phyloP scores from a whole-genome alignment of 2,888 invertebrate genomes.

The Gandaritis pyraliata region DNA sequence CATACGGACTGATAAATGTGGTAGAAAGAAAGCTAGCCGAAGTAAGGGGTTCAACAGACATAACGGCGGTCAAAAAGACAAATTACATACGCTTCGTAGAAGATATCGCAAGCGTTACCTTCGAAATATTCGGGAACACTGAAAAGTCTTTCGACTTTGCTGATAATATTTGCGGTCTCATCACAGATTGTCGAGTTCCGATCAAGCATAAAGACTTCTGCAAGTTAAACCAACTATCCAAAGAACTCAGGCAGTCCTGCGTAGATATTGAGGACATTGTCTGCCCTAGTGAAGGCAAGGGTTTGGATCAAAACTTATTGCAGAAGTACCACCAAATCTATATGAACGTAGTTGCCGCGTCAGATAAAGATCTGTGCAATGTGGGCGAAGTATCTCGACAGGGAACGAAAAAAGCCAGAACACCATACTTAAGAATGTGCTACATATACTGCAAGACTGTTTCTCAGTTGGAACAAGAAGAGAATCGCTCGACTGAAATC shows the following conservation, averaged over 20 bases:
- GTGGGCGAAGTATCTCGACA: conserved; percentile 69
- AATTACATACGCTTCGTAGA: conserved; percentile 79
- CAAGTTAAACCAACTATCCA: conserved; percentile 76
- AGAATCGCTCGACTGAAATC: conserved; percentile 55
- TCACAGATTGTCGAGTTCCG: conserved; percentile 76
- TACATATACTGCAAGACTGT: conserved; percentile 85
- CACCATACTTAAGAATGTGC: conserved; percentile 81
- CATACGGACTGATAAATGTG: conserved; percentile 78
- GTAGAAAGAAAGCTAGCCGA: conserved; percentile 80
- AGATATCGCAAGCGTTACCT: conserved; percentile 78
- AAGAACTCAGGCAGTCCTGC: conserved; percentile 76
- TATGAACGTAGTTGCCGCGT: conserved; percentile 78
- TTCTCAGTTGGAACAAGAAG: conserved; percentile 76
- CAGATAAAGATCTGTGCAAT: conserved; percentile 77
- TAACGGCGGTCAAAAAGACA: conserved; percentile 73
- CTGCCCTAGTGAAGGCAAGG: conserved; percentile 51
- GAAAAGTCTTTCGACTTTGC: conserved; percentile 75
- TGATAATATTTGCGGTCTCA: conserved; percentile 73
- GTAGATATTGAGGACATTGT: conserved; percentile 73
- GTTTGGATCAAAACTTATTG: conserved; percentile 63
- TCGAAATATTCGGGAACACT: conserved; percentile 78
- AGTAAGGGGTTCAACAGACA: conserved; percentile 72
- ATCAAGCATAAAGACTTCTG: conserved; percentile 79
- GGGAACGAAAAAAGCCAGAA: conserved; percentile 68
- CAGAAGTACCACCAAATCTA: conserved; percentile 79